Evolutionary conservation across 2,888 invertebrate genomes (phyloP).

Genomic region (Prosapia bicincta): DNA sequence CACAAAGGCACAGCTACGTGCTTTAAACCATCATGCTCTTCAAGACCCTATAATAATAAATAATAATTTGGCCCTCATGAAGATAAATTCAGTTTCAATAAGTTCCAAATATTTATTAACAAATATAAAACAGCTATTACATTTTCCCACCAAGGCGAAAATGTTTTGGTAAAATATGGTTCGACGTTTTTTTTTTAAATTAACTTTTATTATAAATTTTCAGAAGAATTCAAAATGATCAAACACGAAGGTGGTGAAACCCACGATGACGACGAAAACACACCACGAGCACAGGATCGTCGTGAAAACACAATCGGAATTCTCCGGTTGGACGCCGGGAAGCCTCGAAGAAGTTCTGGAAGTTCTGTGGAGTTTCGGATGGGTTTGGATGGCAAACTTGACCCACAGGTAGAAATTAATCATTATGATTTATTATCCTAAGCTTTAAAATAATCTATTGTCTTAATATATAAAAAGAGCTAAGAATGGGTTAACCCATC

Average conservation of each 20-base stretch:
- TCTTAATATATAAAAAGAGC: too few species aligned
- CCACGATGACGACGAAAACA: neutral
- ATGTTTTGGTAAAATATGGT: too few species aligned
- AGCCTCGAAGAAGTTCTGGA: constrained; percentile 49
- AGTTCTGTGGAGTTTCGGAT: constrained; percentile 48
- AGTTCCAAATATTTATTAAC: too few species aligned
- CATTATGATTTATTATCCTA: too few species aligned
- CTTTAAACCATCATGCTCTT: too few species aligned
- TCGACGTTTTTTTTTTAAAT: neutral
- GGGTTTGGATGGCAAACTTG: constrained; percentile 26
- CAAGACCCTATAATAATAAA: too few species aligned
- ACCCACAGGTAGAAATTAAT: neutral
- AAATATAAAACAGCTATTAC: too few species aligned
- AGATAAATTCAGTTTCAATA: too few species aligned
- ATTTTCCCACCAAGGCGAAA: neutral
- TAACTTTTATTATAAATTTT: neutral
- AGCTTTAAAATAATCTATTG: too few species aligned
- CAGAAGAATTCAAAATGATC: neutral
- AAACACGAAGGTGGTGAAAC: neutral
- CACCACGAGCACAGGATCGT: neutral
- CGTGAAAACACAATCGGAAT: constrained; percentile 46
- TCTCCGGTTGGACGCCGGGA: constrained; percentile 49
- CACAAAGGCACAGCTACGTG: too few species aligned
- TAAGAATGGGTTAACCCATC: too few species aligned
- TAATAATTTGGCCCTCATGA: too few species aligned